Base-by-base conservation (phyloP, 1,140 invertebrate genomes). In the Micrasema longulum region DNA sequence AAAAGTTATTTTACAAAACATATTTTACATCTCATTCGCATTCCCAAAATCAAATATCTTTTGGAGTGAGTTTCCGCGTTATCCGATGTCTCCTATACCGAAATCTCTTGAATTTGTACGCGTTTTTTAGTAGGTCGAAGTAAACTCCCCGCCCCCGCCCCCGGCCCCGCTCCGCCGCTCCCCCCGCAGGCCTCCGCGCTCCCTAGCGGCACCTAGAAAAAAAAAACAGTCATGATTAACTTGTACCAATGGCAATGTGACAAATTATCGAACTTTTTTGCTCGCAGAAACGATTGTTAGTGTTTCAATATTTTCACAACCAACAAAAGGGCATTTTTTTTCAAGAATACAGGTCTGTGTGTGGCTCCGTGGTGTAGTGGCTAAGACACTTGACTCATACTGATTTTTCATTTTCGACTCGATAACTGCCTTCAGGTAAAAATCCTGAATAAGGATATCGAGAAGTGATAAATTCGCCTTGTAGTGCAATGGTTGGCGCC, bases 41-140 rank as follows among this genome's bases (percentile, higher is more conserved):
- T 60, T 60, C 55, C 20, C 6, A 23, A 1, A 60, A 60, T 38
- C 35, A 41, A 60, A 41, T 60, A 41, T 41, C 4, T 16, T 16
- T 36, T 57, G 12, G 50, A 23, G 26, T 11, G 22, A 14, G 43
- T n/a, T 47, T 47, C 10, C 43, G 43, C 16, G 43, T 16, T 47
- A 55, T 55, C 23, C 52, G 52, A 55, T 26, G 14, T 55, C 23
- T 41, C 20, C 36, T 60, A 60, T 5, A 76, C 74, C 4, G 74
- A 76, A 18, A 76, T 76, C 38, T 76, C 74, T 50, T 76, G 74
- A 23, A 76, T 76, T 47, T 76, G 74, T 47, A 76, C 74, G n/a
- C 74, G 60, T 55, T 76, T 76, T 62, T 76, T 76, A 38, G 73
- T 48, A 6, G 74, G 70, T 20, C 74, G 67, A 22, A 72, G 53